Conservation (phyloP, 2,113 vertebrate genomes). For the Tichodroma muraria region DNA sequence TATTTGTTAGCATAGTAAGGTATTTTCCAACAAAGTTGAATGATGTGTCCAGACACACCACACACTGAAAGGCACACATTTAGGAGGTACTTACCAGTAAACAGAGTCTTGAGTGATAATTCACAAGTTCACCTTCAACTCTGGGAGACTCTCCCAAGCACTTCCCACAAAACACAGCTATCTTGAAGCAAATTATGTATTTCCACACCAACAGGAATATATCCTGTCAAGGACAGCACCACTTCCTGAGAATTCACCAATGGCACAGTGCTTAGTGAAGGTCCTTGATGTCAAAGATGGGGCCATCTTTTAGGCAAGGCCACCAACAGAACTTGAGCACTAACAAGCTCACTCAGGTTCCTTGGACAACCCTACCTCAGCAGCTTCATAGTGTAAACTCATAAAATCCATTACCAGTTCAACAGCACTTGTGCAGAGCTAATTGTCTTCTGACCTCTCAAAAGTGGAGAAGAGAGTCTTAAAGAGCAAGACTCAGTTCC, state of each 20-base stretch:
- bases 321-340: not conserved
- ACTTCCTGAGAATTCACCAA: not conserved
- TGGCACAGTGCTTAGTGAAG: not conserved
- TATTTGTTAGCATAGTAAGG: not conserved
- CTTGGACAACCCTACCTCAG: not conserved
- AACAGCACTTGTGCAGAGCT: not conserved
- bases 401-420: not conserved
- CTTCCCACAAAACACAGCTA: not conserved
- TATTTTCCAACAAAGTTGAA: not conserved
- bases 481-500: not conserved
- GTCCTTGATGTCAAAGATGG: not conserved
- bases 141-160: not conserved
- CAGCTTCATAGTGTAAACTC: not conserved
- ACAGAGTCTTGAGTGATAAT: not conserved
- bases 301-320: not conserved
- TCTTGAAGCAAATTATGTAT: not conserved
- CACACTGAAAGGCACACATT: not conserved
- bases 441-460: not conserved
- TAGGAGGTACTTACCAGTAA: not conserved
- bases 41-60: not conserved
- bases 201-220: not conserved
- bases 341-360: not conserved
- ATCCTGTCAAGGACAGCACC: not conserved
- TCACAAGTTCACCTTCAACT: not conserved
- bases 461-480: not conserved